A percentile compares a stretch with the other conserved stretches of the same genome.
Conservation (phyloP, 37 sponge, comb jelly and placozoan species). For the Ianthella basta region DNA sequence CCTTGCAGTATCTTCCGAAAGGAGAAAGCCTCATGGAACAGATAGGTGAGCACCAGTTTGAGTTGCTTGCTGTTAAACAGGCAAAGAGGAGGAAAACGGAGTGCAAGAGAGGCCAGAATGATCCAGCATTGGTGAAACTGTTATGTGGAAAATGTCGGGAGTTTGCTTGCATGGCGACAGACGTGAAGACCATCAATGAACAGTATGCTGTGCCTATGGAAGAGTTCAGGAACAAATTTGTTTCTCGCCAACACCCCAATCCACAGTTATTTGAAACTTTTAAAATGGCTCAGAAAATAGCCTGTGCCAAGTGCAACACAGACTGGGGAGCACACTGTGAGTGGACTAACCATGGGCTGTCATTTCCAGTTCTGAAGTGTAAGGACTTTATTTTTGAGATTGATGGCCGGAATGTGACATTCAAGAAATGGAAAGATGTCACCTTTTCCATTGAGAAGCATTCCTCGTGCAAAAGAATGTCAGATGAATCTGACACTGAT, state of each 20-base stretch:
- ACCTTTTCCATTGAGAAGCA: conserved; percentile 40
- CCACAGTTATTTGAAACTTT: conserved; percentile 21
- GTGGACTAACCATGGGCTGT: neutral
- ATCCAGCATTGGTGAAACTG: conserved; percentile 33
- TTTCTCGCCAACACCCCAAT: neutral
- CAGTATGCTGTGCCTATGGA: conserved; percentile 52
- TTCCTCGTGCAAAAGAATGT: neutral
- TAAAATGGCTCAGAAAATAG: conserved; percentile 39
- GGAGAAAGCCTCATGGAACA: neutral
- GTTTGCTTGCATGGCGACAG: conserved; percentile 55
- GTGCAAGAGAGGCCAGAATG: neutral
- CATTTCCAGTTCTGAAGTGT: conserved; percentile 66
- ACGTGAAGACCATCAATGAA: conserved; percentile 23
- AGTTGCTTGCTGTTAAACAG: conserved; percentile 5
- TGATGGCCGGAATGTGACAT: neutral
- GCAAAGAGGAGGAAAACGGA: neutral
- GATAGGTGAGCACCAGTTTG: conserved; percentile 24
- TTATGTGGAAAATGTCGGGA: conserved; percentile 52
- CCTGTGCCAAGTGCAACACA: conserved; percentile 40
- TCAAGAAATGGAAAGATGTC: conserved; percentile 55
- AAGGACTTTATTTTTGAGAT: conserved; percentile 35
- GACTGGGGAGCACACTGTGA: conserved; percentile 57
- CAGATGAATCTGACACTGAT: neutral
- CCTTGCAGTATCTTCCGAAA: conserved; percentile 12
- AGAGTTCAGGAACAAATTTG: conserved; percentile 9